A percentile compares a stretch with the other conserved stretches of the same genome.
Conservation (phyloP, 2,113 vertebrate species). For the Misgurnus mizolepis region DNA sequence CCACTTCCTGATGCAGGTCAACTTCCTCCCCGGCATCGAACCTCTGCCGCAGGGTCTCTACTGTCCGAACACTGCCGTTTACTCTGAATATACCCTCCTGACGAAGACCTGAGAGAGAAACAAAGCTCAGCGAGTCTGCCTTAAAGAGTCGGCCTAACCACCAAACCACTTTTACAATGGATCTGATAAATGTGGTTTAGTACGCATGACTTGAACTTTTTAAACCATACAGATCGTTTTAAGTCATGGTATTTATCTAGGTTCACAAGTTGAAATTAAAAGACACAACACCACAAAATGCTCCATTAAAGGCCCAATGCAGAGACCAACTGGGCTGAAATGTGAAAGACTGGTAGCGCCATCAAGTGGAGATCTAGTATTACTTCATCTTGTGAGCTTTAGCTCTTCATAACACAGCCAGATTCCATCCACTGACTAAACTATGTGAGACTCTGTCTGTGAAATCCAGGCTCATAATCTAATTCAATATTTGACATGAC, state of each 20-base stretch:
- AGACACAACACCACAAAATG: not conserved
- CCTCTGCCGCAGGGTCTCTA: constrained; percentile 80
- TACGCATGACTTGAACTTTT: not conserved
- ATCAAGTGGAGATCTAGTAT: constrained; percentile 19
- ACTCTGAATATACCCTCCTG: constrained; percentile 94
- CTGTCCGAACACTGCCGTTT: constrained; percentile 82
- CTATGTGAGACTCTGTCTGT: too few relatives aligned
- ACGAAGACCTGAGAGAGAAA: constrained; percentile 76
- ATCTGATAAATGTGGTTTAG: too few relatives aligned
- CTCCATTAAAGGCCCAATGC: not conserved
- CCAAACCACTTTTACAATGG: not conserved
- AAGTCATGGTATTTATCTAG: not conserved
- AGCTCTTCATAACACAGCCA: not conserved
- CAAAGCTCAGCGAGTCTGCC: not conserved
- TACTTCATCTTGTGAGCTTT: constrained; percentile 3
- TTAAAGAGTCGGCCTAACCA: too few relatives aligned
- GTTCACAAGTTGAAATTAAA: not conserved
- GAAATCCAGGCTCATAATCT: too few relatives aligned
- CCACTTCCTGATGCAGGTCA: constrained; percentile 75
- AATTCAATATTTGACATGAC: too few relatives aligned
- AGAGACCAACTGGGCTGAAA: not conserved
- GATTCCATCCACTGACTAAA: too few relatives aligned
- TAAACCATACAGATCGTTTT: not conserved
- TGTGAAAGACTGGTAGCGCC: constrained; percentile 2
- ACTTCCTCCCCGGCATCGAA: constrained; percentile 79